Percentiles rank a stretch among this genome's conserved stretches.
Evolutionary conservation across 2,113 vertebrate genomes (phyloP).

Genomic region (chimpanzee (Pan troglodytes)): NHGRI_mPanTro3-v2.1_pri NC_072403.2:87464501-87465000

Average conservation of each 20-base stretch:
- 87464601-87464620: background rate
- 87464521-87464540: background rate
- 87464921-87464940: background rate
- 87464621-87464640: background rate
- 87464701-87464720: background rate
- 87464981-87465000: background rate
- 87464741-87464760: background rate
- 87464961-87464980: background rate
- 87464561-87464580: background rate
- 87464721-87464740: background rate
- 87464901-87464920: background rate
- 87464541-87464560: background rate
- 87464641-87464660: background rate
- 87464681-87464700: background rate
- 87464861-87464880: conserved; percentile 21
- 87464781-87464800: conserved; percentile 10
- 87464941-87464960: background rate
- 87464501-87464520: background rate
- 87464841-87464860: background rate
- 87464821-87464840: conserved; percentile 15
- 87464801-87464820: conserved; percentile 29
- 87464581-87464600: conserved; percentile 10
- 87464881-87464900: background rate
- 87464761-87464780: background rate
- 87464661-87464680: background rate